Evolutionary conservation across 2,797 vertebrate species (phyloP).

Genomic region (Triplophysa yarkandensis): DNA sequence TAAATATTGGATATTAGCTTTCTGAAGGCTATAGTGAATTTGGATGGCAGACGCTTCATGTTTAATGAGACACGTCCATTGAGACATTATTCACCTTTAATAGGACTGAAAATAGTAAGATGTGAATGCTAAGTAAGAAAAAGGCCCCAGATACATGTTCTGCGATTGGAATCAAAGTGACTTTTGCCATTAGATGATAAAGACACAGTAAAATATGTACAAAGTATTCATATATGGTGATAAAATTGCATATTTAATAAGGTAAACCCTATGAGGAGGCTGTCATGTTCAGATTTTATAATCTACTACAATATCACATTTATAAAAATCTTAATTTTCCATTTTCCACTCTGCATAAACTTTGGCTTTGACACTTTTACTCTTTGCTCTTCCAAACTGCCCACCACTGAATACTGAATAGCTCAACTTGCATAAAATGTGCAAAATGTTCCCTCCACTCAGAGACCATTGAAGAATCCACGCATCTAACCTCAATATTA

Average conservation of each 20-base stretch:
- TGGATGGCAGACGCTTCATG: conserved; percentile 4
- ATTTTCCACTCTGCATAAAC: conserved; percentile 4
- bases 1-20: conserved; percentile 20
- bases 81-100: conserved; percentile 38
- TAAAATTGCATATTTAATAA: too few species aligned
- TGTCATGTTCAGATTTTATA: too few species aligned
- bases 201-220: neutral
- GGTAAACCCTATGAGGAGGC: too few species aligned
- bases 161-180: neutral
- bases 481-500: conserved; percentile 41
- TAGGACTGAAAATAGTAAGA: conserved; percentile 26
- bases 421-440: neutral
- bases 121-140: conserved; percentile 4
- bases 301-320: too few species aligned
- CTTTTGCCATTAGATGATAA: neutral
- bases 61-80: conserved; percentile 24
- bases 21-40: conserved; percentile 25
- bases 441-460: conserved; percentile 29
- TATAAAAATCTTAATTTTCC: too few species aligned
- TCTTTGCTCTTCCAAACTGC: conserved; percentile 10
- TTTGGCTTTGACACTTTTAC: neutral
- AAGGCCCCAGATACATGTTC: neutral
- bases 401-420: neutral
- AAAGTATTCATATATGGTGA: too few species aligned
- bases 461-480: conserved; percentile 27